phyloP scores from a whole-genome alignment of 1,140 invertebrate genomes.

The Macrosteles quadrilineatus region DNA sequence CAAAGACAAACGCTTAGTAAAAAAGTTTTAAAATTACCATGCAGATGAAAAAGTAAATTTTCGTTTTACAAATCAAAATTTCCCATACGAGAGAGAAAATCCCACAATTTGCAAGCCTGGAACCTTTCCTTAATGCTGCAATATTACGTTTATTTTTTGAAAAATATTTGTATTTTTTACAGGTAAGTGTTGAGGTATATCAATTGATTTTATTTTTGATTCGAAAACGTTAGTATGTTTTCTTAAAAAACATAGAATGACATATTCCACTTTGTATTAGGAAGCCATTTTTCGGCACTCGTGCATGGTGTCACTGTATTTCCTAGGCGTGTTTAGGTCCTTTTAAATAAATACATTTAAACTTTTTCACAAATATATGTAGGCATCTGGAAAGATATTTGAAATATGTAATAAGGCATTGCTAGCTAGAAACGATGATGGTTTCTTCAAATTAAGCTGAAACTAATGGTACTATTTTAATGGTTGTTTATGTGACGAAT shows the following conservation, averaged over 20 bases:
- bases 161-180: too few species aligned
- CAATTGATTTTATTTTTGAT: background rate
- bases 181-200: too few species aligned
- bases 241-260: background rate
- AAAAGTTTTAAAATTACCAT: too few species aligned
- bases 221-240: background rate
- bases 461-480: conserved; percentile 4
- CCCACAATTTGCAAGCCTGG: background rate
- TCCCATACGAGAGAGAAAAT: background rate
- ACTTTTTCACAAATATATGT: too few species aligned
- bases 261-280: background rate
- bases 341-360: too few species aligned
- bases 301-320: background rate
- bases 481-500: background rate
- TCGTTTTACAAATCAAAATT: background rate
- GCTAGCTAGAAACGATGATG: too few species aligned
- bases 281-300: background rate
- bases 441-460: too few species aligned
- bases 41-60: too few species aligned
- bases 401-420: too few species aligned
- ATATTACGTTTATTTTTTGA: background rate
- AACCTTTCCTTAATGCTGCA: background rate
- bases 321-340: background rate
- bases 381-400: too few species aligned
- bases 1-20: too few species aligned